Evolutionary conservation across 2,797 vertebrate genomes (phyloP).

Genomic region (Cottoperca gobio): DNA sequence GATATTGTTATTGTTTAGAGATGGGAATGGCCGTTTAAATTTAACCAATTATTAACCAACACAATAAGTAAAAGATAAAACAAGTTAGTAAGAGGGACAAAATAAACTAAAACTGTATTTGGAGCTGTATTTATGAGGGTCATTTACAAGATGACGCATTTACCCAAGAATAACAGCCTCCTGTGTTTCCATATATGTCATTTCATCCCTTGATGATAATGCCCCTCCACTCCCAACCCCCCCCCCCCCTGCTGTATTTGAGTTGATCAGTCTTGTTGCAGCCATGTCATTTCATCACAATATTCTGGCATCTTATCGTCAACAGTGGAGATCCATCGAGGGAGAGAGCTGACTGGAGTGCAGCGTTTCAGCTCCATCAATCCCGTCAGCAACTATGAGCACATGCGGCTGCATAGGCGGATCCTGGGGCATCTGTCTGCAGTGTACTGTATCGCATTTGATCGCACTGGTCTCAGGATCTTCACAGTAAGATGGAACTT

Average conservation of each 20-base stretch:
- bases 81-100: background rate
- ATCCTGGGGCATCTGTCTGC: constrained; percentile 98
- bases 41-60: background rate
- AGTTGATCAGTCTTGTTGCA: background rate
- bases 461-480: constrained; percentile 97
- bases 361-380: constrained; percentile 90
- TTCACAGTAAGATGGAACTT: constrained; percentile 91
- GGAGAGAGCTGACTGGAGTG: constrained; percentile 92
- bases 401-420: constrained; percentile 93
- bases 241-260: constrained; percentile 11
- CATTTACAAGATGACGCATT: background rate
- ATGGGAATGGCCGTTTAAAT: constrained; percentile 5
- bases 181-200: constrained; percentile 11
- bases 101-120: constrained; percentile 1
- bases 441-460: constrained; percentile 98
- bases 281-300: background rate
- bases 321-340: constrained; percentile 91
- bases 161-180: background rate
- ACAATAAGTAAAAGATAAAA: background rate
- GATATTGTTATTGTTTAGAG: constrained; percentile 31
- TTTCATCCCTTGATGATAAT: constrained; percentile 7
- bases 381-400: constrained; percentile 95
- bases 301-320: constrained; percentile 36
- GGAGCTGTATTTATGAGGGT: background rate
- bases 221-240: background rate